A percentile compares a stretch with the other conserved stretches of the same genome.
Evolutionary conservation across 2,113 vertebrate genomes (phyloP).

Genomic region (Oryzias woworae): DNA sequence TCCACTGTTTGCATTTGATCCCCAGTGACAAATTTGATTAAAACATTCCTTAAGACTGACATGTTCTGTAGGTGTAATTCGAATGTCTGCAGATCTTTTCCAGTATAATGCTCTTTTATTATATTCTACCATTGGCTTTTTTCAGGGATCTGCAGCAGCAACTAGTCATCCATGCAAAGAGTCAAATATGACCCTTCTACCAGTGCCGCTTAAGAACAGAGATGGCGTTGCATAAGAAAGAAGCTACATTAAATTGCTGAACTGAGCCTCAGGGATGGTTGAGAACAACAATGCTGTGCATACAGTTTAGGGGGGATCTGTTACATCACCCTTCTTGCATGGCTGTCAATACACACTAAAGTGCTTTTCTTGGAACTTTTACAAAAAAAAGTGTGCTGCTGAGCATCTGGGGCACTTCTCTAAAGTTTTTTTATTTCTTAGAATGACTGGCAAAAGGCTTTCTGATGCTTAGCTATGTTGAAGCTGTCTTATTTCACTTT

Average conservation of each 20-base stretch:
- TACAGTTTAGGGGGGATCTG: slow-evolving; percentile 65
- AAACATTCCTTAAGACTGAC: too few species aligned
- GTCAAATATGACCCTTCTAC: slow-evolving; percentile 67
- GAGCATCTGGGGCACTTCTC: slow-evolving; percentile 7
- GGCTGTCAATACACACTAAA: slow-evolving; percentile 59
- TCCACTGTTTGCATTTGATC: too few species aligned
- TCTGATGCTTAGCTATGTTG: slow-evolving; percentile 17
- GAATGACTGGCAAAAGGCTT: slow-evolving; percentile 38
- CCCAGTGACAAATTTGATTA: too few species aligned
- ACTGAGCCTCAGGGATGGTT: slow-evolving; percentile 58
- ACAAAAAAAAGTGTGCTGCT: slow-evolving; percentile 30
- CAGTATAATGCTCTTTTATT: slow-evolving; percentile 35
- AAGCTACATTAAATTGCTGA: slow-evolving; percentile 70
- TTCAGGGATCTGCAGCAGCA: slow-evolving; percentile 53
- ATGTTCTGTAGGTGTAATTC: slow-evolving; percentile 32
- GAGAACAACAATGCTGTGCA: slow-evolving; percentile 65
- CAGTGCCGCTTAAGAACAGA: slow-evolving; percentile 62
- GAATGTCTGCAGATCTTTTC: slow-evolving; percentile 46
- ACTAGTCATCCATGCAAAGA: slow-evolving; percentile 62
- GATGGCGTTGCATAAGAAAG: slow-evolving; percentile 66
- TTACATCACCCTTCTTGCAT: slow-evolving; percentile 66
- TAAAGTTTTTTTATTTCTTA: slow-evolving; percentile 15
- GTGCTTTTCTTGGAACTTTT: slow-evolving; percentile 42
- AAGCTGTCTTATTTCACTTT: not conserved
- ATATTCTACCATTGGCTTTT: slow-evolving; percentile 39